Evolutionary conservation across 2,113 vertebrate species (phyloP).

Genomic region (Grantiella picta): DNA sequence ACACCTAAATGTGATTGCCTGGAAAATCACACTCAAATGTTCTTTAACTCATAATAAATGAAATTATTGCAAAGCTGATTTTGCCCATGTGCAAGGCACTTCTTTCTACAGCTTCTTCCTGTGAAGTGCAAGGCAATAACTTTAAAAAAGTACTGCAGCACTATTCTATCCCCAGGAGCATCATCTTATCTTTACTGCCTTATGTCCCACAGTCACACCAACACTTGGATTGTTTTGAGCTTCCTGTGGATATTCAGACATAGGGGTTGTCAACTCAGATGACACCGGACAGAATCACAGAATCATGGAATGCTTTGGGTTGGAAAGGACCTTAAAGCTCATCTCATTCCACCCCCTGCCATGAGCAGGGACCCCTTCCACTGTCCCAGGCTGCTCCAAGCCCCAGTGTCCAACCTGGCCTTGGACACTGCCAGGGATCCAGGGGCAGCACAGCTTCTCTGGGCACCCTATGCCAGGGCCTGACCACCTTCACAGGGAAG

Average conservation of each 20-base stretch:
- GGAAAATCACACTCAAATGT: neutral
- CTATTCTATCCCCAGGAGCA: neutral
- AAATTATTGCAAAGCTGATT: neutral
- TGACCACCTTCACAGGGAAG: fast-evolving
- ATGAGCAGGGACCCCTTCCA: neutral
- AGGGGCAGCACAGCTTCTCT: neutral
- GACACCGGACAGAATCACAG: neutral
- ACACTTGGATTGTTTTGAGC: neutral
- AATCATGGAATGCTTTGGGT: neutral
- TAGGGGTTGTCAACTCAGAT: neutral
- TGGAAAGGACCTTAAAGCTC: neutral
- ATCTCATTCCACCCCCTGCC: neutral
- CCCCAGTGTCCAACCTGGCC: neutral
- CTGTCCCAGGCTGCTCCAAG: neutral
- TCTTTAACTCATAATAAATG: neutral
- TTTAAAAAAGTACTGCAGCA: neutral
- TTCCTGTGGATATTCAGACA: neutral
- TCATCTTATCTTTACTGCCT: neutral
- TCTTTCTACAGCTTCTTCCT: neutral
- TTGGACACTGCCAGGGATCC: neutral
- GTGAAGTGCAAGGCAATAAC: neutral
- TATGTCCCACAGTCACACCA: neutral
- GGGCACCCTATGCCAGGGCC: neutral
- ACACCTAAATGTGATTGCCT: neutral
- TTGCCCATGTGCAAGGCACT: neutral